Percentiles rank a stretch among this genome's conserved stretches.
These are phyloP conservation scores for Daubentonia madagascariensis DNA, from an alignment of 2,113 vertebrate species.

Conservation along the genomic window DNA sequence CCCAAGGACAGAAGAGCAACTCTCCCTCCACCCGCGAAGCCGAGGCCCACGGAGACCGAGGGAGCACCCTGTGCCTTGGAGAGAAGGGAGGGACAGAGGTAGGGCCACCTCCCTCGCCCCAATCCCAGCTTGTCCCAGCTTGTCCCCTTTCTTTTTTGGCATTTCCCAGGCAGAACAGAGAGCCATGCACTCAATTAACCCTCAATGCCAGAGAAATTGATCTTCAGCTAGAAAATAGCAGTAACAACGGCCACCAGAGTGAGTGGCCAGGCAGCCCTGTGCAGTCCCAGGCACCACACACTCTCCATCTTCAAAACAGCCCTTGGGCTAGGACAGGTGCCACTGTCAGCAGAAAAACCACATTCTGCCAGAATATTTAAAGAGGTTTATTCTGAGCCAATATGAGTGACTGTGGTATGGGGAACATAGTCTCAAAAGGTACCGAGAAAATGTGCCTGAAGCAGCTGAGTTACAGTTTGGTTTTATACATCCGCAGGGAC, in stretches of 20 bases:
- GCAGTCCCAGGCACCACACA: fast-evolving
- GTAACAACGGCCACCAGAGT: background rate
- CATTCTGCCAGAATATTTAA: too few species aligned
- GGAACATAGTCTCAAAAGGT: too few species aligned
- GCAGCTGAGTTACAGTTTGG: too few species aligned
- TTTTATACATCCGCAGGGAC: too few species aligned
- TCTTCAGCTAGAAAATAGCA: background rate
- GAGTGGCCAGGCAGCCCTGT: background rate
- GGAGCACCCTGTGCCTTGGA: fast-evolving
- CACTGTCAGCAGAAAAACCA: too few species aligned
- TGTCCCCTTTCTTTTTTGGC: background rate
- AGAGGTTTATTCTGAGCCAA: too few species aligned
- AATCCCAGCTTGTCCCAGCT: fast-evolving
- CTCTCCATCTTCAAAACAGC: background rate
- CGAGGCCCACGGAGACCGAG: background rate
- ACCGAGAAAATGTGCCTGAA: too few species aligned
- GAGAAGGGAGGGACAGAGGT: fast-evolving
- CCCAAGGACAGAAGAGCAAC: fast-evolving
- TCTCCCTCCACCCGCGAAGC: too few species aligned
- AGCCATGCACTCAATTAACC: background rate
- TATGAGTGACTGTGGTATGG: too few species aligned
- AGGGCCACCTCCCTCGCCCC: background rate
- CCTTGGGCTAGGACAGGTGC: background rate
- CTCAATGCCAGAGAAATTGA: background rate
- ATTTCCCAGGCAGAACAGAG: background rate